These are phyloP conservation scores for Catostomus latipinnis DNA, from an alignment of 2,797 vertebrate species.

Conservation along the genomic window DNA sequence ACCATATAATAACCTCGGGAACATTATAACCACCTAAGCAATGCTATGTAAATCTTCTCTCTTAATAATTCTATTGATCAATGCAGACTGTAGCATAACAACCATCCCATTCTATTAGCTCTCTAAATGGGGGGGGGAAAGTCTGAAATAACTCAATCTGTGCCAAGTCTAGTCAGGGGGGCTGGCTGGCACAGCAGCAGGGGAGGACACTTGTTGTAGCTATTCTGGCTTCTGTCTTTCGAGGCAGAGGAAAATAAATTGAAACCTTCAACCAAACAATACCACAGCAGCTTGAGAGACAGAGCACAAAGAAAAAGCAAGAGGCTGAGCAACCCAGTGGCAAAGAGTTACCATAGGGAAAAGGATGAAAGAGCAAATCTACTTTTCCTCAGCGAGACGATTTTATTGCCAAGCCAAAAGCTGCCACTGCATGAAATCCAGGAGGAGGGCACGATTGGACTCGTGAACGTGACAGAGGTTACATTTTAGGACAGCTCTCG, in stretches of 20 bases:
- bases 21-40: not conserved
- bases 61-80: constrained; percentile 52
- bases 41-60: constrained; percentile 8
- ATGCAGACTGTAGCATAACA: constrained; percentile 42
- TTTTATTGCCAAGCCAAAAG: constrained; percentile 20
- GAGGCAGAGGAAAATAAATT: constrained; percentile 18
- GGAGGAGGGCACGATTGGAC: no score
- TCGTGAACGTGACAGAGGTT: constrained; percentile 38
- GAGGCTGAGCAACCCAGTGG: constrained; percentile 5
- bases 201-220: constrained; percentile 43
- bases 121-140: constrained; percentile 35
- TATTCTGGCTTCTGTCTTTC: constrained; percentile 28
- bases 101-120: constrained; percentile 29
- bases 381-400: constrained; percentile 16
- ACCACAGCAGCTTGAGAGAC: constrained; percentile 46
- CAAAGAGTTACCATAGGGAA: constrained; percentile 33
- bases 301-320: constrained; percentile 17
- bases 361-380: constrained; percentile 31
- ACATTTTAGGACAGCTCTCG: constrained; percentile 21
- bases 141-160: constrained; percentile 60
- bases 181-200: constrained; percentile 54
- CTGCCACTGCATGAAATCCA: not conserved
- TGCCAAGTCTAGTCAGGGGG: constrained; percentile 42
- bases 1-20: constrained; percentile 6
- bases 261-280: constrained; percentile 24